phyloP scores from a whole-genome alignment of 2,888 invertebrate species.

The Odiellus spinosus region DNA sequence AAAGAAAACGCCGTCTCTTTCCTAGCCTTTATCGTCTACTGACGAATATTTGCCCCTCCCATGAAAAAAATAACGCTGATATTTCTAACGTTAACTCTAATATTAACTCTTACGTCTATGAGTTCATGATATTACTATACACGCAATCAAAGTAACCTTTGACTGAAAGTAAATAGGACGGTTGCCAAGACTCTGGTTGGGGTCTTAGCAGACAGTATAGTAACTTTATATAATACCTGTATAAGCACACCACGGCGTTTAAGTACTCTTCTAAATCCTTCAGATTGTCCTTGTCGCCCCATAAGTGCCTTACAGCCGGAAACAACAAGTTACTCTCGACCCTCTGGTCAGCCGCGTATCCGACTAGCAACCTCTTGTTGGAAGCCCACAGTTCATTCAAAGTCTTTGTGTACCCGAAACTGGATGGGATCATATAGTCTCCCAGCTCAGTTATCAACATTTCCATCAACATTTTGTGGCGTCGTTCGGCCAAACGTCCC shows the following conservation, averaged over 20 bases:
- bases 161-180: too few species aligned
- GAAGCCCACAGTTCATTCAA: conserved; percentile 41
- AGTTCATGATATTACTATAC: too few species aligned
- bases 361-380: conserved; percentile 41
- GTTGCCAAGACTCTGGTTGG: too few species aligned
- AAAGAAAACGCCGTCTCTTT: too few species aligned
- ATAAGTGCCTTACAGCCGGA: conserved; percentile 24
- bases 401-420: conserved; percentile 36
- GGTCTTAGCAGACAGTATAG: too few species aligned
- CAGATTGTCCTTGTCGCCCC: conserved; percentile 45
- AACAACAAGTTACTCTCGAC: conserved; percentile 6
- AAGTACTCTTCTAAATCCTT: conserved; percentile 39
- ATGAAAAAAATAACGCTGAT: too few species aligned
- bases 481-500: conserved; percentile 21
- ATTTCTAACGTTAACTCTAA: too few species aligned
- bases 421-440: conserved; percentile 39
- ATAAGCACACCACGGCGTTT: conserved; percentile 16
- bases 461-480: conserved; percentile 41
- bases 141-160: too few species aligned
- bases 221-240: neutral
- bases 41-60: too few species aligned
- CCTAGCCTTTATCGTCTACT: too few species aligned
- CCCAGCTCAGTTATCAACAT: conserved; percentile 41
- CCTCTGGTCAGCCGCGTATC: conserved; percentile 38
- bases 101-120: too few species aligned